phyloP scores from a whole-genome alignment of 2,797 vertebrate species.

The Acanthurus leucopareius region DNA sequence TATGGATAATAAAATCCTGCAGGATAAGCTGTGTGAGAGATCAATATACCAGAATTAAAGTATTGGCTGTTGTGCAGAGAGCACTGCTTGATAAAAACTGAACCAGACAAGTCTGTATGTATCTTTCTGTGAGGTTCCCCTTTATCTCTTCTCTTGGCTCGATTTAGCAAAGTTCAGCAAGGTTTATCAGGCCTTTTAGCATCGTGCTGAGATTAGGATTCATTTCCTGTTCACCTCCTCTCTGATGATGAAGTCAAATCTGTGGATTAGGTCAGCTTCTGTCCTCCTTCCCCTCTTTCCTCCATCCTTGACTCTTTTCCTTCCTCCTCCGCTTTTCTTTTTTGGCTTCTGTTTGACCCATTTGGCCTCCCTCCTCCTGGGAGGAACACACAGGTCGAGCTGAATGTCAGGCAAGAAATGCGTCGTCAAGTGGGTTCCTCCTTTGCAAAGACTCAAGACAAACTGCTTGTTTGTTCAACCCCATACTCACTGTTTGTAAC shows the following conservation, averaged over 20 bases:
- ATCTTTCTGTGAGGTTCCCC: constrained; percentile 1
- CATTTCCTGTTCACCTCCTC: constrained; percentile 68
- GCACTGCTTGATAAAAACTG: neutral
- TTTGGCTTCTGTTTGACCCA: constrained; percentile 45
- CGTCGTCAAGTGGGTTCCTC: neutral
- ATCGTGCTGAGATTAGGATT: constrained; percentile 52
- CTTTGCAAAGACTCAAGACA: constrained; percentile 19
- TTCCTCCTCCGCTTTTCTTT: neutral
- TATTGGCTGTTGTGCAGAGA: constrained; percentile 8
- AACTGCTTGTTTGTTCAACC: constrained; percentile 45
- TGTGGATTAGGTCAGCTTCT: constrained; percentile 63
- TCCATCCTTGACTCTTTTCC: neutral
- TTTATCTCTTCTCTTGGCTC: constrained; percentile 20
- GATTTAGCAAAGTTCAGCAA: constrained; percentile 20
- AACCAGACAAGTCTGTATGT: constrained; percentile 8
- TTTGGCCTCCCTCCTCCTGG: constrained; percentile 43
- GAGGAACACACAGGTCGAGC: constrained; percentile 42
- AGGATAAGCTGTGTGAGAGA: neutral
- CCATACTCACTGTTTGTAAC: neutral
- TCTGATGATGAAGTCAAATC: constrained; percentile 64
- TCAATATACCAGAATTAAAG: constrained; percentile 10
- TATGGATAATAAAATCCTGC: neutral
- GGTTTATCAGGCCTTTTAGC: constrained; percentile 40
- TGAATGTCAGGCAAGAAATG: neutral
- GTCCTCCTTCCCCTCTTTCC: constrained; percentile 46